Conservation (phyloP, 2,113 vertebrate genomes). For the Laterallus jamaicensis region DNA sequence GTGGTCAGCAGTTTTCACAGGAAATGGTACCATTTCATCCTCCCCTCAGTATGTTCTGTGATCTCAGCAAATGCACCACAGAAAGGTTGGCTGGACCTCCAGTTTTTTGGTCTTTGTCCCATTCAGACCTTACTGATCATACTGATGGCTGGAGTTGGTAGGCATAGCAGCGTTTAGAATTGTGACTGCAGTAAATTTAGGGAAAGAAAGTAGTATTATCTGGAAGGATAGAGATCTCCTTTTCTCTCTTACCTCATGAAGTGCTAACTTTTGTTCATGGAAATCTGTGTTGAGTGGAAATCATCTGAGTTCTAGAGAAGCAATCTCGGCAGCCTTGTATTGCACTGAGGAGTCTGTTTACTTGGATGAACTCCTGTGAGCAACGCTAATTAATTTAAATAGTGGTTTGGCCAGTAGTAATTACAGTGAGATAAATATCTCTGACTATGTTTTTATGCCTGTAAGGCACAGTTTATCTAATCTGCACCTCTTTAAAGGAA, state of each 20-base stretch:
- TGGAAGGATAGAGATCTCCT: background rate
- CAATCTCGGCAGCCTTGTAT: background rate
- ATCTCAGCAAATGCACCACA: background rate
- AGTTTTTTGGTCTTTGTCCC: background rate
- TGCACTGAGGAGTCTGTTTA: background rate
- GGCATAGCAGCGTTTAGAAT: background rate
- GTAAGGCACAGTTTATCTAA: constrained; percentile 3
- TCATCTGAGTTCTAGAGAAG: background rate
- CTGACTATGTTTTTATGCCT: background rate
- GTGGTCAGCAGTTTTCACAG: background rate
- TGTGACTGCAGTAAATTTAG: background rate
- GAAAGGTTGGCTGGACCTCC: background rate
- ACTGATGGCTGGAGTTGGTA: background rate
- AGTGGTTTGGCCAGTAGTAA: background rate
- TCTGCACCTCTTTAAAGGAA: background rate
- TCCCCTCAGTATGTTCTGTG: background rate
- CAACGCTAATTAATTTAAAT: background rate
- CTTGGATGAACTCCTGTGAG: background rate
- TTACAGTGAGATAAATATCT: constrained; percentile 8
- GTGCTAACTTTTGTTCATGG: background rate
- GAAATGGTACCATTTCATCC: background rate
- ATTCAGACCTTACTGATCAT: background rate
- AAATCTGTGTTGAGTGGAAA: background rate
- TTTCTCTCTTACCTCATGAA: background rate
- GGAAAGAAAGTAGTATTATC: background rate